phyloP scores from a whole-genome alignment of 2,797 vertebrate genomes.

The Thripadectes ignobilis region DNA sequence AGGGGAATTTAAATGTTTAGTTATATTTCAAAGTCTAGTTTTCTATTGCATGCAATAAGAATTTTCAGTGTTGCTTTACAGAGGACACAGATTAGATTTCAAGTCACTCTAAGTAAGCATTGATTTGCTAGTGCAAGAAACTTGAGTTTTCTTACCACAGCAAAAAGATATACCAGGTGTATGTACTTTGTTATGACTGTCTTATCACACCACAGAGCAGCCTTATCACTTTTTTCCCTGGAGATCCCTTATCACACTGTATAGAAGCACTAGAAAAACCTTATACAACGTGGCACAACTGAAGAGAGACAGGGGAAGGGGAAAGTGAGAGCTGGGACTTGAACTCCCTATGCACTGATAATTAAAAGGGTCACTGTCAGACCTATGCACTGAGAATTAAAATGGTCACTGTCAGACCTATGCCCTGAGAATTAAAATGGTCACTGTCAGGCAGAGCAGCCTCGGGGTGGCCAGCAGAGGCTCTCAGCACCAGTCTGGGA shows the following conservation, averaged over 20 bases:
- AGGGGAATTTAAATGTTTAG: background rate
- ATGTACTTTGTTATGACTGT: background rate
- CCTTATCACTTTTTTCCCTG: background rate
- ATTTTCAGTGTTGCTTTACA: background rate
- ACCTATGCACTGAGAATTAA: no score
- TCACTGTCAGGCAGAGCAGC: background rate
- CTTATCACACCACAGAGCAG: background rate
- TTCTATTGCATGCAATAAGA: background rate
- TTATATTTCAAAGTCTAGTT: background rate
- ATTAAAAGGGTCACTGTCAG: background rate
- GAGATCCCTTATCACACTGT: background rate
- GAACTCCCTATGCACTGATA: background rate
- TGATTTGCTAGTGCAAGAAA: background rate
- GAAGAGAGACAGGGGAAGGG: background rate
- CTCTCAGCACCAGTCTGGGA: background rate
- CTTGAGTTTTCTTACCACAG: background rate
- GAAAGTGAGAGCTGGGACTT: background rate
- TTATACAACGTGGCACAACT: background rate
- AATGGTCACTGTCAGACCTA: background rate
- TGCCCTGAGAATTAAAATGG: background rate
- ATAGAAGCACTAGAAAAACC: background rate
- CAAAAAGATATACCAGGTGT: background rate
- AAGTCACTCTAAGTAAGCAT: background rate
- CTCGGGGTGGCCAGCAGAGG: background rate
- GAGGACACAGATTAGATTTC: background rate